Percentiles rank a stretch among this genome's conserved stretches.
Conservation (phyloP, 2,797 vertebrate genomes). For the Neomorphus geoffroyi region DNA sequence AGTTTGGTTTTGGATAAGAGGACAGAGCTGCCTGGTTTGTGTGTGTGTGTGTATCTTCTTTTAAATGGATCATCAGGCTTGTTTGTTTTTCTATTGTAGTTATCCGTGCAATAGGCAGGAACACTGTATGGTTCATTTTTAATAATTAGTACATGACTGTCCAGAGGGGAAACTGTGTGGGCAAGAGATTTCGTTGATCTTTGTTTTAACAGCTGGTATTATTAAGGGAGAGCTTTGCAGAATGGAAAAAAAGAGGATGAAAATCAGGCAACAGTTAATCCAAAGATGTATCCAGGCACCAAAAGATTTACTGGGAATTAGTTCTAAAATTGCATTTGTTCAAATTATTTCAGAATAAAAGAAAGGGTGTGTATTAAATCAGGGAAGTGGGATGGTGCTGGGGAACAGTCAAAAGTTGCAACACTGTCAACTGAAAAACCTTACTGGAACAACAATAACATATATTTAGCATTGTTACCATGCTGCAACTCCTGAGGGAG, state of each 20-base stretch:
- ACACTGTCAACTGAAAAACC: slow-evolving; percentile 31
- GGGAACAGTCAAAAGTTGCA: slow-evolving; percentile 39
- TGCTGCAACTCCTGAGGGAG: slow-evolving; percentile 40
- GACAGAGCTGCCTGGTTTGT: not conserved
- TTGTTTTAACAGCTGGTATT: slow-evolving; percentile 67
- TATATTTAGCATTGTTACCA: slow-evolving; percentile 61
- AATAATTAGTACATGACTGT: slow-evolving; percentile 49
- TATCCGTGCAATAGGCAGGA: not conserved
- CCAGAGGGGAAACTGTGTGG: slow-evolving; percentile 13
- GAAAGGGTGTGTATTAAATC: slow-evolving; percentile 16
- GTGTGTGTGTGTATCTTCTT: not conserved
- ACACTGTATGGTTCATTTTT: slow-evolving; percentile 9
- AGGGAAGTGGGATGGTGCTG: slow-evolving; percentile 14
- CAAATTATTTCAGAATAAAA: not conserved
- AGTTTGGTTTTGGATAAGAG: not conserved
- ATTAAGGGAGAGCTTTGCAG: slow-evolving; percentile 9
- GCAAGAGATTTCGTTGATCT: not conserved
- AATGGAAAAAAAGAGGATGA: not conserved
- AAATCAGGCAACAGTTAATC: slow-evolving; percentile 45
- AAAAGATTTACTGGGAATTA: slow-evolving; percentile 40
- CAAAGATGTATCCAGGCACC: slow-evolving; percentile 27
- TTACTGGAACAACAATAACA: not conserved
- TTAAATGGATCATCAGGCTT: not conserved
- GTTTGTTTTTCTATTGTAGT: slow-evolving; percentile 25
- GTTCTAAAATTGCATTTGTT: slow-evolving; percentile 34